phyloP scores from a whole-genome alignment of 2,888 invertebrate genomes.

The Apamea sordens region DNA sequence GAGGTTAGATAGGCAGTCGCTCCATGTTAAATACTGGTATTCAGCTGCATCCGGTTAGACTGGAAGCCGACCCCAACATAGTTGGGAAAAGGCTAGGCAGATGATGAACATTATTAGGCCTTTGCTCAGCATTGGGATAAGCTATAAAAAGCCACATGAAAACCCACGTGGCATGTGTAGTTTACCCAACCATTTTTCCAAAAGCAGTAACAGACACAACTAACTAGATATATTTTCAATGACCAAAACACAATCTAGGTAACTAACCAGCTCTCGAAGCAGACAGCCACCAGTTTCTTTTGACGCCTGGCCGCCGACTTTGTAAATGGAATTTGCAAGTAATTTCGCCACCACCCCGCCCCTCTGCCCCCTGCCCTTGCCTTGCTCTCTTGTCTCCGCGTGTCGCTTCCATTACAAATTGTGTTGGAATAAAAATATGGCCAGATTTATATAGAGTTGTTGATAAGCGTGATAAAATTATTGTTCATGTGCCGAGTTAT shows the following conservation, averaged over 20 bases:
- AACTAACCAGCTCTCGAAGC: constrained; percentile 63
- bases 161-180: background rate
- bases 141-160: background rate
- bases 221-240: constrained; percentile 42
- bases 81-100: too few relatives aligned
- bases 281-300: constrained; percentile 80
- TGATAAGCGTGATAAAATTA: constrained; percentile 34
- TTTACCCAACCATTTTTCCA: background rate
- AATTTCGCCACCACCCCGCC: constrained; percentile 82
- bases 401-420: constrained; percentile 90
- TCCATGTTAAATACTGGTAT: too few relatives aligned
- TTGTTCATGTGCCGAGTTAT: background rate
- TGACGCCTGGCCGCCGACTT: constrained; percentile 85
- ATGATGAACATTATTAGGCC: background rate
- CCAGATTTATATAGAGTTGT: constrained; percentile 76
- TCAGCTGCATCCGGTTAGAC: too few relatives aligned
- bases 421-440: constrained; percentile 90
- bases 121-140: too few relatives aligned
- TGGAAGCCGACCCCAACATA: too few relatives aligned
- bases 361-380: constrained; percentile 73
- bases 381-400: constrained; percentile 89
- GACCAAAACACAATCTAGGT: constrained; percentile 70
- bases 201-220: constrained; percentile 20
- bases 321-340: constrained; percentile 90
- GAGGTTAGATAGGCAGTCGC: too few relatives aligned